A percentile compares a stretch with the other conserved stretches of the same genome.
These are phyloP conservation scores for Reticulitermes speratus DNA, from an alignment of 1,140 invertebrate genomes.

Conservation along the genomic window DNA sequence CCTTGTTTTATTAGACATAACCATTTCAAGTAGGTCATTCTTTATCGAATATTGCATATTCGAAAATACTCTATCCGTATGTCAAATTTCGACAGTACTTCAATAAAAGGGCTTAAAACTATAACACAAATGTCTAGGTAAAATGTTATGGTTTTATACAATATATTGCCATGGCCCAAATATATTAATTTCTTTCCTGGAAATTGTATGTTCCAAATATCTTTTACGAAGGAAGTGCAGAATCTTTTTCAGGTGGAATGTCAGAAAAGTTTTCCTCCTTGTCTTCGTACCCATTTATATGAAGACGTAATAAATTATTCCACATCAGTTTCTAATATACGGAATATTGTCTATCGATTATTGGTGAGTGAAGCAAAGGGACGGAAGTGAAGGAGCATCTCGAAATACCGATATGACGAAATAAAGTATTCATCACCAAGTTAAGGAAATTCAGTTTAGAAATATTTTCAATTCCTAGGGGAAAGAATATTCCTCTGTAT, in stretches of 20 bases:
- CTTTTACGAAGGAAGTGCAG: neutral
- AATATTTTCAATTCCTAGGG: neutral
- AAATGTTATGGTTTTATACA: too few relatives aligned
- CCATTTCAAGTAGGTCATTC: too few relatives aligned
- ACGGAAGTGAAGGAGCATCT: neutral
- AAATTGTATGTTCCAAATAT: too few relatives aligned
- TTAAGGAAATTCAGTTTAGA: neutral
- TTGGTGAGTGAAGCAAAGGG: neutral
- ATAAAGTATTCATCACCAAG: neutral
- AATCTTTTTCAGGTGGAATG: neutral
- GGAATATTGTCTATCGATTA: neutral
- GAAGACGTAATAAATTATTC: neutral
- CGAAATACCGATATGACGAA: neutral
- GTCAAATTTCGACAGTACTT: too few relatives aligned
- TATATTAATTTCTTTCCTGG: too few relatives aligned
- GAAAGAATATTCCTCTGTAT: neutral
- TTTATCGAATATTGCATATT: too few relatives aligned
- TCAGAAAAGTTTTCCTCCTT: neutral
- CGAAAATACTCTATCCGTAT: too few relatives aligned
- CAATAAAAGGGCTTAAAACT: too few relatives aligned
- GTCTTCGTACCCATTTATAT: neutral
- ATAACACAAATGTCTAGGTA: too few relatives aligned
- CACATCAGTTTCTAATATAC: neutral
- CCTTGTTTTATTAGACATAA: too few relatives aligned
- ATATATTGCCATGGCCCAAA: too few relatives aligned